Percentiles rank a stretch among this genome's conserved stretches.
These are phyloP conservation scores for Phoebastria nigripes DNA, from an alignment of 2,797 vertebrate species.

Conservation along the genomic window DNA sequence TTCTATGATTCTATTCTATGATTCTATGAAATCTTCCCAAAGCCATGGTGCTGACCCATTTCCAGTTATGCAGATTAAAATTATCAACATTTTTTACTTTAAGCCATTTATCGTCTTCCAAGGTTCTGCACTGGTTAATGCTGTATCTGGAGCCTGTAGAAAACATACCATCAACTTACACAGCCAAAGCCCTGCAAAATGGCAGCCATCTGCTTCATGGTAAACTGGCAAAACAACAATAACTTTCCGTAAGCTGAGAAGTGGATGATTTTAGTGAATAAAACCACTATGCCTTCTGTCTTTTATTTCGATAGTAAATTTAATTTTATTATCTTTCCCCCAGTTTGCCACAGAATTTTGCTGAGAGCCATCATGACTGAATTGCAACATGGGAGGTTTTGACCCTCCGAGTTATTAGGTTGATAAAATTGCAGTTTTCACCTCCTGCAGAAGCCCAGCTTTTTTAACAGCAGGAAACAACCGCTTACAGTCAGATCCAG, in stretches of 20 bases:
- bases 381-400: background rate
- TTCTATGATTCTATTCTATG: background rate
- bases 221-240: background rate
- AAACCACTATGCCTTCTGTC: constrained; percentile 10
- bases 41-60: background rate
- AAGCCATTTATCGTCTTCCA: background rate
- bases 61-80: background rate
- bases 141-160: background rate
- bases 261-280: background rate
- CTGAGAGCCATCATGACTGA: background rate
- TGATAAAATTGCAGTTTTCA: background rate
- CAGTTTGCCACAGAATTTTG: background rate
- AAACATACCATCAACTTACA: background rate
- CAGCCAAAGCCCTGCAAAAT: background rate
- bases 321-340: background rate
- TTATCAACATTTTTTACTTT: background rate
- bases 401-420: background rate
- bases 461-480: rapidly evolving
- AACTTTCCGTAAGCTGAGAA: background rate
- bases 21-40: background rate
- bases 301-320: background rate
- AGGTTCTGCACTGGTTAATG: background rate
- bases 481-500: background rate
- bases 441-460: background rate
- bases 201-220: constrained; percentile 20